Percentiles rank a stretch among this genome's conserved stretches.
Evolutionary conservation across 2,113 vertebrate species (phyloP).

Genomic region (Lepus americanus): DNA sequence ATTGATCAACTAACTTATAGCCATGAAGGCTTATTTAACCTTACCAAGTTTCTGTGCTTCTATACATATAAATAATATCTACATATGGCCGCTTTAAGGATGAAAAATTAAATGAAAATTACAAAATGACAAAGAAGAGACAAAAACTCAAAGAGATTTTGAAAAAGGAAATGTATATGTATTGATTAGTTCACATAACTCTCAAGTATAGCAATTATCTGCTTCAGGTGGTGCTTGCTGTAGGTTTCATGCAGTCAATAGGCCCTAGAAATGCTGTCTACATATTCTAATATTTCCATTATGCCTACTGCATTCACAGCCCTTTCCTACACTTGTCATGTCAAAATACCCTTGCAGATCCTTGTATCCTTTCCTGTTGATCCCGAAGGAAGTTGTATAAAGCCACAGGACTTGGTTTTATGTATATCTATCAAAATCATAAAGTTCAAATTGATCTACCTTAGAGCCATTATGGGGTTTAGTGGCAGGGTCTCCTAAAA

Average conservation of each 20-base stretch:
- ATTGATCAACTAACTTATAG: background rate
- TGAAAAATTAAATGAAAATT: background rate
- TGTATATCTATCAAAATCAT: background rate
- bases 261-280: background rate
- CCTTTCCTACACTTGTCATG: background rate
- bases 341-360: background rate
- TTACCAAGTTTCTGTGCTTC: background rate
- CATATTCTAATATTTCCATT: background rate
- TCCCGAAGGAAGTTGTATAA: background rate
- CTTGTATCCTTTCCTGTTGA: background rate
- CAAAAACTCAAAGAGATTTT: background rate
- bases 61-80: background rate
- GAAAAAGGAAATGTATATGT: background rate
- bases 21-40: background rate
- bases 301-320: background rate
- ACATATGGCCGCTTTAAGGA: fast-evolving
- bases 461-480: too few species aligned
- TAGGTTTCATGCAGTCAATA: background rate
- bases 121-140: background rate
- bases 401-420: background rate
- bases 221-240: background rate
- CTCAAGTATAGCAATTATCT: background rate
- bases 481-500: too few species aligned
- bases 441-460: background rate
- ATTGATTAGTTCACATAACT: background rate